Percentiles rank a stretch among this genome's conserved stretches.
phyloP scores from a whole-genome alignment of 1,140 invertebrate species.

The Oedothorax gibbosus region DNA sequence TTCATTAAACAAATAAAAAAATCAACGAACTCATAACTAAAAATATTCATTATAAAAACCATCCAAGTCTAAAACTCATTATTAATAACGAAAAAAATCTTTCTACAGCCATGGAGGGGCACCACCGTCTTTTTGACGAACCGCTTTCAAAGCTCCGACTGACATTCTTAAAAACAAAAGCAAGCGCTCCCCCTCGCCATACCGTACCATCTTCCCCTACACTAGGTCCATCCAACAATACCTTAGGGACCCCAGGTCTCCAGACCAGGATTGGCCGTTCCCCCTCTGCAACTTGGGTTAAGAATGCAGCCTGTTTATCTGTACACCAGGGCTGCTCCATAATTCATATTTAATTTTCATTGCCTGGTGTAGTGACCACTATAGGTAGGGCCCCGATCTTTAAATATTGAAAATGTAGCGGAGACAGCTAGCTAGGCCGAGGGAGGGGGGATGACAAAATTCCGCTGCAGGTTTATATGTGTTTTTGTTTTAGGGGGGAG shows the following conservation, averaged over 20 bases:
- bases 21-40: not conserved
- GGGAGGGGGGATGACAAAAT: conserved; percentile 18
- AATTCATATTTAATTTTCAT: conserved; percentile 62
- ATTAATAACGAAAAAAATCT: no score
- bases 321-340: conserved; percentile 51
- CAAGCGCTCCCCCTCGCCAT: not conserved
- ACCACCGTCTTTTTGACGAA: conserved; percentile 38
- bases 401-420: conserved; percentile 58
- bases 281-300: conserved; percentile 48
- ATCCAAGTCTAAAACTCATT: no score
- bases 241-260: conserved; percentile 50
- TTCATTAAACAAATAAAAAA: not conserved
- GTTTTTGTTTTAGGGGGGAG: not conserved
- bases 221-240: conserved; percentile 42
- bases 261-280: conserved; percentile 45
- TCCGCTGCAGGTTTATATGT: conserved; percentile 1
- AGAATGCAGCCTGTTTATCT: conserved; percentile 58
- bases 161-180: conserved; percentile 19
- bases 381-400: conserved; percentile 51
- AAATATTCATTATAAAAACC: not conserved
- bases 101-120: conserved; percentile 3
- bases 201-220: conserved; percentile 6
- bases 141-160: conserved; percentile 33
- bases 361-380: conserved; percentile 55
- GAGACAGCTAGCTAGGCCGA: conserved; percentile 1